Conservation (phyloP, 2,888 invertebrate species). For the Drosophila mettleri region DNA sequence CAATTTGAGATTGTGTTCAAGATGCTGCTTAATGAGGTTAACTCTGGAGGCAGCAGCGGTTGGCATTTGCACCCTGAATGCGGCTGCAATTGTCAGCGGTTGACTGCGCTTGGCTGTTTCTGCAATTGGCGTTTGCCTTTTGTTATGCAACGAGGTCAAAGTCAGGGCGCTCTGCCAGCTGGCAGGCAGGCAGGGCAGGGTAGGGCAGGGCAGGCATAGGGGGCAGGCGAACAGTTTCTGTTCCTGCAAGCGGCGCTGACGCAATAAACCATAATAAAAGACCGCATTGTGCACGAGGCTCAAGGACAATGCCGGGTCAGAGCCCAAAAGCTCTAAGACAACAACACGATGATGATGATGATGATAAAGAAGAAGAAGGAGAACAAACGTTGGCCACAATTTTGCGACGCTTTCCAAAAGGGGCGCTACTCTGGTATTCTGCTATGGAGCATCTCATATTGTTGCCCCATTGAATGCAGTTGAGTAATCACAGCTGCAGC, state of each 20-base stretch:
- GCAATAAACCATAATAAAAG: slow-evolving; percentile 71
- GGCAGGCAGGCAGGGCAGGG: slow-evolving; percentile 12
- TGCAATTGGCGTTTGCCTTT: slow-evolving; percentile 25
- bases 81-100: slow-evolving; percentile 18
- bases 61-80: not conserved
- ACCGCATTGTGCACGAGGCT: slow-evolving; percentile 59
- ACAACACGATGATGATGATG: not conserved
- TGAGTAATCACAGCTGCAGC: slow-evolving; percentile 21
- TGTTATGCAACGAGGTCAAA: slow-evolving; percentile 75
- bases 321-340: not conserved
- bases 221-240: not conserved
- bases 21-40: slow-evolving; percentile 30
- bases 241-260: slow-evolving; percentile 49
- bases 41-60: slow-evolving; percentile 19
- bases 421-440: slow-evolving; percentile 8
- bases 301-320: slow-evolving; percentile 47
- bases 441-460: not conserved
- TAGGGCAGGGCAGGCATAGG: not conserved
- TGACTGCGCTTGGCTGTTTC: not conserved
- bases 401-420: slow-evolving; percentile 14
- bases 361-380: not conserved
- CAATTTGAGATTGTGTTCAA: not conserved
- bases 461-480: slow-evolving; percentile 34
- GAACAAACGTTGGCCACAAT: slow-evolving; percentile 18
- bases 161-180: slow-evolving; percentile 61